A percentile compares a stretch with the other conserved stretches of the same genome.
phyloP scores from a whole-genome alignment of 53 echinoderm and acorn worm species.

The Apostichopus leukothele region DNA sequence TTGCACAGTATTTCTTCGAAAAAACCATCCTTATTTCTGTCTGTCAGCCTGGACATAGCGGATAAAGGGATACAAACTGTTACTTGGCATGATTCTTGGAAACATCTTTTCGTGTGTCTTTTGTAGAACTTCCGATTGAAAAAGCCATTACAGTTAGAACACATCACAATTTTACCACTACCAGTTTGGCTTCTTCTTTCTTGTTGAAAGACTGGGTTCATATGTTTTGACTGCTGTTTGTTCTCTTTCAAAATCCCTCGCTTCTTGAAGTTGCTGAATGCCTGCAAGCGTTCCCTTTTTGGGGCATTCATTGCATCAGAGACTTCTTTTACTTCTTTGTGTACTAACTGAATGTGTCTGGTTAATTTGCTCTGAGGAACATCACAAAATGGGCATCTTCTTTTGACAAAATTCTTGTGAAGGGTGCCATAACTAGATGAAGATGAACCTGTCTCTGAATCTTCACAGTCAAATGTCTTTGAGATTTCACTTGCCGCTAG shows the following conservation, averaged over 20 bases:
- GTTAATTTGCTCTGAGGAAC: slow-evolving; percentile 24
- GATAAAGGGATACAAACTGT: slow-evolving; percentile 7
- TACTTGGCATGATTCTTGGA: slow-evolving; percentile 17
- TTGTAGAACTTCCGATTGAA: slow-evolving; percentile 13
- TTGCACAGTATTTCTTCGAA: slow-evolving; percentile 49
- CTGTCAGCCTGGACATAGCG: background rate
- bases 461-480: background rate
- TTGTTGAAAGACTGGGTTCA: slow-evolving; percentile 47
- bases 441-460: background rate
- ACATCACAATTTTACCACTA: slow-evolving; percentile 41
- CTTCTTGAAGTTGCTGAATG: slow-evolving; percentile 44
- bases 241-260: slow-evolving; percentile 54
- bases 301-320: slow-evolving; percentile 25
- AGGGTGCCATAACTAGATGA: too few relatives aligned
- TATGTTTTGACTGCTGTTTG: slow-evolving; percentile 40
- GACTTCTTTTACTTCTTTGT: slow-evolving; percentile 25
- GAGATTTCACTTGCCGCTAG: too few relatives aligned
- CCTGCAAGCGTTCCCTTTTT: slow-evolving; percentile 16
- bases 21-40: slow-evolving; percentile 46
- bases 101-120: slow-evolving; percentile 45
- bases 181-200: slow-evolving; percentile 33
- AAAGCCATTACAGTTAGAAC: slow-evolving; percentile 51
- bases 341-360: slow-evolving; percentile 22
- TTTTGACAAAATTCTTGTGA: too few relatives aligned
- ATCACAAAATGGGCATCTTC: slow-evolving; percentile 28